Evolutionary conservation across 2,888 invertebrate species (phyloP).

Genomic region (Scaptomyza tumidula): DNA sequence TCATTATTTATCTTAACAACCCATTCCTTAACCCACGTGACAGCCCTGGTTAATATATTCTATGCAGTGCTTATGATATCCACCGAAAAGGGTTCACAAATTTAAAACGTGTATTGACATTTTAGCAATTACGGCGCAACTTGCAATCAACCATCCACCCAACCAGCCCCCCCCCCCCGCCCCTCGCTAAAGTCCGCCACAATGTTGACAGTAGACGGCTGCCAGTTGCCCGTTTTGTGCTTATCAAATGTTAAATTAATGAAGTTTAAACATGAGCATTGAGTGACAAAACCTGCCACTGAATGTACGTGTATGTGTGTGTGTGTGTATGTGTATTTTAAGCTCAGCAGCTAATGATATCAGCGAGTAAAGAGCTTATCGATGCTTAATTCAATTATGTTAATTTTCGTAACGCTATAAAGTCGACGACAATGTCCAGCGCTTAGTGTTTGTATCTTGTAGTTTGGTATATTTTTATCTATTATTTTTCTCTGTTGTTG

Average conservation of each 20-base stretch:
- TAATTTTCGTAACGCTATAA: conserved; percentile 58
- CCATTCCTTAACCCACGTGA: conserved; percentile 24
- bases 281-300: conserved; percentile 42
- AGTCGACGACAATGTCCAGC: conserved; percentile 49
- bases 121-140: conserved; percentile 53
- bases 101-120: conserved; percentile 62
- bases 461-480: conserved; percentile 4
- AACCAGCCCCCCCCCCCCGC: background rate
- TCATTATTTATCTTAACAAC: too few species aligned
- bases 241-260: conserved; percentile 79
- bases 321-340: background rate
- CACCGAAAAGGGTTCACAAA: conserved; percentile 42
- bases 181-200: background rate
- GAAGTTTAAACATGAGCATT: conserved; percentile 63
- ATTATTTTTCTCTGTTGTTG: conserved; percentile 11
- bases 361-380: conserved; percentile 70
- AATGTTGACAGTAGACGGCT: conserved; percentile 37
- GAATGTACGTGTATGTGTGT: conserved; percentile 24
- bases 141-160: conserved; percentile 13
- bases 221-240: conserved; percentile 41
- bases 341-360: conserved; percentile 65
- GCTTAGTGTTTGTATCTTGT: conserved; percentile 26
- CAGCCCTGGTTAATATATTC: conserved; percentile 65
- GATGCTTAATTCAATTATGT: conserved; percentile 78
- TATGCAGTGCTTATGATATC: conserved; percentile 51